Evolutionary conservation across 1,140 invertebrate species (phyloP), one percentile per base, ranked within the genome.

Genomic region (Dryas iulia): DNA sequence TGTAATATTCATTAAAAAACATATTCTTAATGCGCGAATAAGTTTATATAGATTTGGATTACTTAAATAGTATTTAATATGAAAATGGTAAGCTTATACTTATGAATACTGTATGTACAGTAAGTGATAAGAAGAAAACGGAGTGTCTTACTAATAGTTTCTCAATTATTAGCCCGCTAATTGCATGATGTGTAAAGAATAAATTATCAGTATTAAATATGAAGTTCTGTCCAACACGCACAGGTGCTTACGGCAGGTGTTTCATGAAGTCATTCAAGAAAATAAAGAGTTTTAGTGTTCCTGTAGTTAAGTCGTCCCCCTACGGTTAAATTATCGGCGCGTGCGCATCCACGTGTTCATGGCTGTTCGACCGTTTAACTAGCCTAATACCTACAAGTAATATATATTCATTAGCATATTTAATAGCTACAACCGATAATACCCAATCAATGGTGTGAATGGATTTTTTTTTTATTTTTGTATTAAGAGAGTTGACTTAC

Each of bases 321-420:
- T 59, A 69, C 66, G 57, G 47, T 33, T 61, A 69, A 12, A 56
- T 64, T 52, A 54, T 73, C 76, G 79, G 82, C 85, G 82, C 85
- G 85, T 87, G 85, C 85, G 76, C 78, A 76, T 71, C 80, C 81
- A 87, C 82, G 77, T 83, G 82, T 67, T 73, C 62, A 65, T 24
- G 25, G 21, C 66, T 53, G 23, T 56, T 61, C 71, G 58, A 69
- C 66, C 62, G 62, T 66, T 69, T 39, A 62, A 64, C 65, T 62
- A 62, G 47, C 31, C 30, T 63, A 58, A 70, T 62, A 62, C 53
- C 57, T 62, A 39, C 57, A 33, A 6, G 8, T 18, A 6, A 21
- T 21, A 47, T 47, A 65, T 70, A 59, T n/a, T 28, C 62, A 64
- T 69, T 70, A 70, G 28, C 35, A 65, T 54, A 47, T 65, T 60